phyloP scores from a whole-genome alignment of 1,140 invertebrate genomes.

The Epicauta chinensis region DNA sequence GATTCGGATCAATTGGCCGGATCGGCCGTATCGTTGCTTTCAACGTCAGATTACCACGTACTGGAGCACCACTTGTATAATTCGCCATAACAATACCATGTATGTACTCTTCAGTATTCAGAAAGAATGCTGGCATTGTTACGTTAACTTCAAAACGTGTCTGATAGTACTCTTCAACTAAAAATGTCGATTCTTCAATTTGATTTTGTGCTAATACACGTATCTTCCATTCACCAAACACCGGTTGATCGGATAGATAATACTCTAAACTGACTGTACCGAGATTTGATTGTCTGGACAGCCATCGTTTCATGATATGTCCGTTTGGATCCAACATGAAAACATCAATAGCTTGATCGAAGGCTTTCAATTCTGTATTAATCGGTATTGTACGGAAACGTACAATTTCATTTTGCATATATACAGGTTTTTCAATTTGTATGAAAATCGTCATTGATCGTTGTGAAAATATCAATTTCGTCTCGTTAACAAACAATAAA shows the following conservation, averaged over 20 bases:
- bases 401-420: conserved; percentile 89
- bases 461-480: conserved; percentile 70
- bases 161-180: conserved; percentile 93
- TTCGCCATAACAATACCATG: conserved; percentile 85
- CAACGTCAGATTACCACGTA: conserved; percentile 78
- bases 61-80: conserved; percentile 83
- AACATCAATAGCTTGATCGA: conserved; percentile 81
- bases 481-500: conserved; percentile 78
- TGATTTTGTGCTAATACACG: conserved; percentile 82
- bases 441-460: conserved; percentile 94
- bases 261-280: conserved; percentile 89
- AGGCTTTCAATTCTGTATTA: conserved; percentile 80
- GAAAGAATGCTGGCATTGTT: conserved; percentile 89
- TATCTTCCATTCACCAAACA: conserved; percentile 89
- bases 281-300: conserved; percentile 80
- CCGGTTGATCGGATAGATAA: conserved; percentile 83
- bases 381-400: conserved; percentile 84
- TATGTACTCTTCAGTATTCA: conserved; percentile 76
- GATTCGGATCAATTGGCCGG: conserved; percentile 40
- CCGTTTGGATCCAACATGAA: conserved; percentile 83
- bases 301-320: conserved; percentile 79
- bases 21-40: conserved; percentile 69
- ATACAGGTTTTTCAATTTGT: conserved; percentile 91
- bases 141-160: conserved; percentile 91
- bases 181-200: conserved; percentile 76